phyloP scores from a whole-genome alignment of 2,113 vertebrate species.

The Lepus americanus region DNA sequence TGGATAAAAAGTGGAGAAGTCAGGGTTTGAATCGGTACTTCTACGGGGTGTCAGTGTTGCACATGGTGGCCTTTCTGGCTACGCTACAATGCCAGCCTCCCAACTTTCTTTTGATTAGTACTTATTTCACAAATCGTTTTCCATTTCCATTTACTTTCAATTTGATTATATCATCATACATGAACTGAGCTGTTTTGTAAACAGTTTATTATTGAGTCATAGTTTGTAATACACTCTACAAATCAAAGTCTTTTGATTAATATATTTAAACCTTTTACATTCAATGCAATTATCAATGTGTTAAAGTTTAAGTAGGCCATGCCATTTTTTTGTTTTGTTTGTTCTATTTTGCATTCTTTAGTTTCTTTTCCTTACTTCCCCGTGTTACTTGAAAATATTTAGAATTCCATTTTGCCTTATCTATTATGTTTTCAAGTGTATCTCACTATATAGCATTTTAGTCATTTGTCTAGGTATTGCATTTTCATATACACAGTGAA shows the following conservation, averaged over 20 bases:
- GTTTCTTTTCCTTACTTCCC: background rate
- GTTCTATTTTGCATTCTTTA: background rate
- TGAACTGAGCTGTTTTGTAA: background rate
- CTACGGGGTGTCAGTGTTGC: too few species aligned
- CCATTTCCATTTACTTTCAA: background rate
- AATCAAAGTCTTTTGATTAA: background rate
- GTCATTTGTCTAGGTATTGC: background rate
- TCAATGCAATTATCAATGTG: background rate
- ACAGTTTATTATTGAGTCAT: background rate
- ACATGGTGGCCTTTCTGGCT: too few species aligned
- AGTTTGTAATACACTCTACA: background rate
- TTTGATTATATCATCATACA: background rate
- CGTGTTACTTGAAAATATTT: background rate
- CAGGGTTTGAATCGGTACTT: too few species aligned
- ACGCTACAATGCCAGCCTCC: background rate
- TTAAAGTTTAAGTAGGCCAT: background rate
- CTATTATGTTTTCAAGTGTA: background rate
- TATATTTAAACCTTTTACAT: background rate
- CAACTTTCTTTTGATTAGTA: background rate
- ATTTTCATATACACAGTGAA: background rate
- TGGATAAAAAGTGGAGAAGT: too few species aligned
- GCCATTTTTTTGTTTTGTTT: background rate
- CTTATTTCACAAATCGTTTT: background rate
- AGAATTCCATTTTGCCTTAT: background rate
- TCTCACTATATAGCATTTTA: background rate